phyloP scores from a whole-genome alignment of 2,888 invertebrate species.

The Platycheirus rosarum region DNA sequence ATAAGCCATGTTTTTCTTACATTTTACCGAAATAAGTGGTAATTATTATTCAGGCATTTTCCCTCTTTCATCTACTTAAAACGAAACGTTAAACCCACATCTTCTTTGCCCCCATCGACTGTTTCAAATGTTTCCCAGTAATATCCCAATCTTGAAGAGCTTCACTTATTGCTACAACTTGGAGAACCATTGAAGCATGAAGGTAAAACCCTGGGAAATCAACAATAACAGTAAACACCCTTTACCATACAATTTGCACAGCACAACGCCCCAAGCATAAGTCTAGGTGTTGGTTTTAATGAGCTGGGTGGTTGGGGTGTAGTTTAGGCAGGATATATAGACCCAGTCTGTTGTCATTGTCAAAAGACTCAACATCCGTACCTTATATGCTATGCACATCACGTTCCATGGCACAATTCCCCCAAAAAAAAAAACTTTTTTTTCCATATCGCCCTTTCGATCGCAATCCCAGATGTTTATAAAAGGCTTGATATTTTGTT shows the following conservation, averaged over 20 bases:
- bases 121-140: too few species aligned
- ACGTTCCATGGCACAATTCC: slow-evolving; percentile 36
- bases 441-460: slow-evolving; percentile 1
- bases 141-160: slow-evolving; percentile 24
- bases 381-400: slow-evolving; percentile 43
- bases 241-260: slow-evolving; percentile 11
- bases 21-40: too few species aligned
- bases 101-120: too few species aligned
- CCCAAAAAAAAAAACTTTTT: slow-evolving; percentile 16
- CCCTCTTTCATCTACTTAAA: too few species aligned
- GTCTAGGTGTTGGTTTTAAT: neutral
- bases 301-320: neutral
- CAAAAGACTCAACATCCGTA: slow-evolving; percentile 4
- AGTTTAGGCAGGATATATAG: too few species aligned
- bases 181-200: slow-evolving; percentile 10
- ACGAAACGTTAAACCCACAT: too few species aligned
- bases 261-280: slow-evolving; percentile 25
- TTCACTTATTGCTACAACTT: neutral
- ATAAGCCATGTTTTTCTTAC: too few species aligned
- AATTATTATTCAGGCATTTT: too few species aligned
- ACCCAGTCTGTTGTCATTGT: slow-evolving; percentile 6
- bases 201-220: slow-evolving; percentile 28
- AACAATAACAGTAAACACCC: slow-evolving; percentile 32
- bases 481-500: slow-evolving; percentile 3
- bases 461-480: slow-evolving; percentile 35